These are phyloP conservation scores for Epinotia demarniana DNA, from an alignment of 2,888 invertebrate genomes.

Conservation along the genomic window DNA sequence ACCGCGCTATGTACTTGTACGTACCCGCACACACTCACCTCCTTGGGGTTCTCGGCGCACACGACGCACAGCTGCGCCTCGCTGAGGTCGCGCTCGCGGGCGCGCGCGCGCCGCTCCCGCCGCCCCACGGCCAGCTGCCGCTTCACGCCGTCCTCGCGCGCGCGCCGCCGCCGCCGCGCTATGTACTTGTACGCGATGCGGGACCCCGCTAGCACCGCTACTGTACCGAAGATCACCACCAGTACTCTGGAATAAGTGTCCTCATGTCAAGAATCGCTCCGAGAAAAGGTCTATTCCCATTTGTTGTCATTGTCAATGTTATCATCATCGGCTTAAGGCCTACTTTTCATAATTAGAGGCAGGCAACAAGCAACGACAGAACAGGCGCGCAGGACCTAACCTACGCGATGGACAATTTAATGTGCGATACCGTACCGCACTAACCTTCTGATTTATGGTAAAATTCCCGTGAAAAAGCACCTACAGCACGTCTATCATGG, in stretches of 20 bases:
- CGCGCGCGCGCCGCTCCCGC: conserved; percentile 86
- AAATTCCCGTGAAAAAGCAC: no score
- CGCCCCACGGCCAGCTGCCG: conserved; percentile 87
- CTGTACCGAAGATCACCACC: conserved; percentile 82
- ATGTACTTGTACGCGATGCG: conserved; percentile 82
- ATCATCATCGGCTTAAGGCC: no score
- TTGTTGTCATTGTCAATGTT: no score
- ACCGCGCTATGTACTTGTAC: no score
- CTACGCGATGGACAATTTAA: no score
- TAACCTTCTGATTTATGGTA: no score
- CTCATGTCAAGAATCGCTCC: background rate
- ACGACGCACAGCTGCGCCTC: conserved; percentile 91
- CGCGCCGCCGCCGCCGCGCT: conserved; percentile 77
- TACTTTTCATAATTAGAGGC: no score
- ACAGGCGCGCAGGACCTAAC: no score
- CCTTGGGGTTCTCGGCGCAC: conserved; percentile 93
- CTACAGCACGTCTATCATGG: no score
- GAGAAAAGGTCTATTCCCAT: no score
- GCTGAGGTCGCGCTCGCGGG: conserved; percentile 85
- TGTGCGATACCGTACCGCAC: no score
- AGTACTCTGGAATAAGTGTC: conserved; percentile 74
- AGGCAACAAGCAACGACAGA: no score
- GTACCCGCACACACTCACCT: conserved; percentile 77
- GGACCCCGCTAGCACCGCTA: conserved; percentile 81
- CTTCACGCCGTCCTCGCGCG: conserved; percentile 84